Evolutionary conservation across 1,140 invertebrate species (phyloP).

Genomic region (Eupristina koningsbergeri): DNA sequence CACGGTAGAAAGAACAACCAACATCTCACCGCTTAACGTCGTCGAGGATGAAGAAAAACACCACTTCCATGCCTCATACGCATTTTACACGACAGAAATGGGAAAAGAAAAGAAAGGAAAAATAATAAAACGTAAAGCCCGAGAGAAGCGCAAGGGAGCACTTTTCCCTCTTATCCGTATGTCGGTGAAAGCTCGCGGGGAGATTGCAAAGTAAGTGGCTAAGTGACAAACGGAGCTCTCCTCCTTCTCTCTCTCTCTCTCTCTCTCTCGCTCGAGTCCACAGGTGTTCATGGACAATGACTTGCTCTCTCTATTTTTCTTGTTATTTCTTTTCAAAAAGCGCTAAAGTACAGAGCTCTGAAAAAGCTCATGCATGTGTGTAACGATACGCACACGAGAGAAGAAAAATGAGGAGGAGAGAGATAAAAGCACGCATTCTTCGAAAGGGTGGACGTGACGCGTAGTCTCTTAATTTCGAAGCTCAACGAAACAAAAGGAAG

Average conservation of each 20-base stretch:
- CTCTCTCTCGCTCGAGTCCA: slow-evolving; percentile 63
- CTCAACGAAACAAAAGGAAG: slow-evolving; percentile 61
- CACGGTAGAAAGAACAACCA: neutral
- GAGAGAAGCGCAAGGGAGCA: slow-evolving; percentile 66
- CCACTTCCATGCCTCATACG: slow-evolving; percentile 13
- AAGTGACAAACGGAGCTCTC: slow-evolving; percentile 45
- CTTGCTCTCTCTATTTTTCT: neutral
- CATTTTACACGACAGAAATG: slow-evolving; percentile 24
- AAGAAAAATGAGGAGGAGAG: slow-evolving; percentile 24
- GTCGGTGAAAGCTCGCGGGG: slow-evolving; percentile 17
- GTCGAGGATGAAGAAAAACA: slow-evolving; percentile 7
- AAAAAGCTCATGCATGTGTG: slow-evolving; percentile 33
- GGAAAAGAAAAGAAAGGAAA: slow-evolving; percentile 28
- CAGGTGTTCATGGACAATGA: slow-evolving; percentile 72
- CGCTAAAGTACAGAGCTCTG: neutral
- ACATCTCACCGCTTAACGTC: neutral
- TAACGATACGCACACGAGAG: slow-evolving; percentile 16
- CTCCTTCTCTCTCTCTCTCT: neutral
- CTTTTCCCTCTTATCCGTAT: slow-evolving; percentile 54
- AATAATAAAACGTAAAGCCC: slow-evolving; percentile 28
- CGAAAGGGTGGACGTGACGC: slow-evolving; percentile 56
- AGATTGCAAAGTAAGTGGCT: slow-evolving; percentile 67
- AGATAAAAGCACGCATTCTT: slow-evolving; percentile 44
- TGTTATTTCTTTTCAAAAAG: neutral
- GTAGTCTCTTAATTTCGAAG: slow-evolving; percentile 69